Base-by-base conservation (phyloP, 2,888 invertebrate genomes). In the Drosophila barbarae region DNA sequence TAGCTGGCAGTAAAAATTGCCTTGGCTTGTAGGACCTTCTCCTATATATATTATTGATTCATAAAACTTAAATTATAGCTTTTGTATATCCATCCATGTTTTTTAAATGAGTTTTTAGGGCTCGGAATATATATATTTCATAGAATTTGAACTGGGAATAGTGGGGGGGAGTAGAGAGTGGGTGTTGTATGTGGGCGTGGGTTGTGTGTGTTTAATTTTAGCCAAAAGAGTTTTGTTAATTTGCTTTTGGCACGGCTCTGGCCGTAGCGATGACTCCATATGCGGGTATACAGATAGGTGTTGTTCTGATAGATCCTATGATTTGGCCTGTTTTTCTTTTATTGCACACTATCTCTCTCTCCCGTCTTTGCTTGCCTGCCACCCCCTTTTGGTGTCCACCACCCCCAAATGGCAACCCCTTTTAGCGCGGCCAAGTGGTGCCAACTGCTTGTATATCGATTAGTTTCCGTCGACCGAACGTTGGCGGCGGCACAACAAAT, bases 361-460 rank as follows among this genome's bases (percentile, higher is more conserved):
- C 9, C 23, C 10, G 42, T 15, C 26, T 26, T 26, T 1, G 26
- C 28, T 15, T 13, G n/a, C 9, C 26, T 7, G 10, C 47, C 50
- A 8, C 53, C 53, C 12, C n/a, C 10, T 18, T 10, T 18, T 5
- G 36, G 36, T 15, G 36, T 15, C 18, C 38, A 39, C 3, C 39
- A 21, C 39, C 39, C 39, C 58, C 35, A 30, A 49, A 30, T 12
- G 9, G n/a, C 51, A 26, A 53, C 42, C 63, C 36, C 28, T 52
- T 44, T 46, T 26, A 21, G 32, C 42, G 32, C 32, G 26, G 35
- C 26, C 30, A n/a, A 46, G 47, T 68, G 69, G 69, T 78, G 78
- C 84, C 84, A 84, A 84, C 73, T 63, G 69, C 73, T 74, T 77
- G 78, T 77, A 67, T 84, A 84, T 84, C 84, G 78, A 84, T 84